Evolutionary conservation across 2,888 invertebrate genomes (phyloP).

Genomic region (Ceriagrion tenellum): DNA sequence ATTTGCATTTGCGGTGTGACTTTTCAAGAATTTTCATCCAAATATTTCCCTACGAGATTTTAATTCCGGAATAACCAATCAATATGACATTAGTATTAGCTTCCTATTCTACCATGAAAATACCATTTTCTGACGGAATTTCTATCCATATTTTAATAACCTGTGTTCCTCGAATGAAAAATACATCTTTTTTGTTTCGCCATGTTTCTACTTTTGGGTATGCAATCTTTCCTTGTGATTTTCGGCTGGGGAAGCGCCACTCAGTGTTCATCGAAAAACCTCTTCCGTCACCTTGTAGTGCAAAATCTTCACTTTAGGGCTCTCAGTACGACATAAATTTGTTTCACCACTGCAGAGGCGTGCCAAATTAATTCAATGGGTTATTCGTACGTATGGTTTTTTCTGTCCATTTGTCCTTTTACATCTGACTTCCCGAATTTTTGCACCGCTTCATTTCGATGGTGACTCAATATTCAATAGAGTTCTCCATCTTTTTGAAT

Average conservation of each 20-base stretch:
- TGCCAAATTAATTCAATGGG: neutral
- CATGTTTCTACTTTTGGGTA: neutral
- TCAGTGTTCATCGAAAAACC: neutral
- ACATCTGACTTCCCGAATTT: neutral
- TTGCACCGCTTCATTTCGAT: neutral
- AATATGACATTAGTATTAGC: too few relatives aligned
- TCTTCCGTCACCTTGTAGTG: neutral
- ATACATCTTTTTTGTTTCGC: too few relatives aligned
- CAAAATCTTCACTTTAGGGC: neutral
- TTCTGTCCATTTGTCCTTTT: neutral
- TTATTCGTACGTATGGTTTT: neutral
- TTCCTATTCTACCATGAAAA: too few relatives aligned
- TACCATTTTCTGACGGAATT: too few relatives aligned
- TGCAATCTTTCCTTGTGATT: neutral
- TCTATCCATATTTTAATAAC: too few relatives aligned
- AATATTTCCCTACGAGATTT: too few relatives aligned
- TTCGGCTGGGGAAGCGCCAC: neutral
- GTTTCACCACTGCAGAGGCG: neutral
- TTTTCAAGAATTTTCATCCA: too few relatives aligned
- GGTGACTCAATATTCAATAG: constrained; percentile 7
- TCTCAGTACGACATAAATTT: neutral
- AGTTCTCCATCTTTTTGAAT: neutral
- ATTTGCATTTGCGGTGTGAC: too few relatives aligned
- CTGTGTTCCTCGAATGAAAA: too few relatives aligned
- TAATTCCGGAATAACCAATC: too few relatives aligned